These are phyloP conservation scores for Acestrorhynchus altus DNA, from an alignment of 2,797 vertebrate genomes.

Conservation along the genomic window DNA sequence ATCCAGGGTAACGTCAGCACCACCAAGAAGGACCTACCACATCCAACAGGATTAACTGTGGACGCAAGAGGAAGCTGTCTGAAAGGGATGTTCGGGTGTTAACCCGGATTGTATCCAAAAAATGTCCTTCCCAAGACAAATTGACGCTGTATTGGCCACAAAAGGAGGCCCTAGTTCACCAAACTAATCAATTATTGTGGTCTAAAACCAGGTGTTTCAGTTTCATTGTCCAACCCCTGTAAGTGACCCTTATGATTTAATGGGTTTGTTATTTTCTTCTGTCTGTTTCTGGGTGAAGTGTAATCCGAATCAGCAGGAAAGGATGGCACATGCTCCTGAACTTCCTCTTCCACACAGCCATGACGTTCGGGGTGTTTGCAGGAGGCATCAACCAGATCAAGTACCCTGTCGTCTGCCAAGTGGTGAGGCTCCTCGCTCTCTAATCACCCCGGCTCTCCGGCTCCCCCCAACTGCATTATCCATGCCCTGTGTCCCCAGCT, in stretches of 20 bases:
- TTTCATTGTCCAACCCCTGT: neutral
- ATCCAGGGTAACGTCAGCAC: no score
- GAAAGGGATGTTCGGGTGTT: no score
- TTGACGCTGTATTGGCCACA: no score
- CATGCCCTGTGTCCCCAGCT: conserved; percentile 37
- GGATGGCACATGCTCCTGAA: conserved; percentile 95
- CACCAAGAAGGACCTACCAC: no score
- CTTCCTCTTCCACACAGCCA: conserved; percentile 90
- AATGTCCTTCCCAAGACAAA: no score
- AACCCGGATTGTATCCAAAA: no score
- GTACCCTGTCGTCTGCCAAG: conserved; percentile 89
- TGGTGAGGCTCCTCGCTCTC: conserved; percentile 81
- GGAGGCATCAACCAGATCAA: conserved; percentile 94
- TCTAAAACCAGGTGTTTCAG: no score
- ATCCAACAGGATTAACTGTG: no score
- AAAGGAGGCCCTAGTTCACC: no score
- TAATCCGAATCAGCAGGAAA: conserved; percentile 92
- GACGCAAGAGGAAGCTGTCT: no score
- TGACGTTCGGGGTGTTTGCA: conserved; percentile 92
- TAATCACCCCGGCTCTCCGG: conserved; percentile 10
- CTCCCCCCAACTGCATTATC: conserved; percentile 33
- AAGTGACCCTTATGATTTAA: neutral
- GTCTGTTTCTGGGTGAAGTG: conserved; percentile 72
- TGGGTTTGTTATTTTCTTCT: neutral
- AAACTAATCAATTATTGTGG: no score